phyloP scores from a whole-genome alignment of 2,113 vertebrate genomes.

The Pholis gunnellus region DNA sequence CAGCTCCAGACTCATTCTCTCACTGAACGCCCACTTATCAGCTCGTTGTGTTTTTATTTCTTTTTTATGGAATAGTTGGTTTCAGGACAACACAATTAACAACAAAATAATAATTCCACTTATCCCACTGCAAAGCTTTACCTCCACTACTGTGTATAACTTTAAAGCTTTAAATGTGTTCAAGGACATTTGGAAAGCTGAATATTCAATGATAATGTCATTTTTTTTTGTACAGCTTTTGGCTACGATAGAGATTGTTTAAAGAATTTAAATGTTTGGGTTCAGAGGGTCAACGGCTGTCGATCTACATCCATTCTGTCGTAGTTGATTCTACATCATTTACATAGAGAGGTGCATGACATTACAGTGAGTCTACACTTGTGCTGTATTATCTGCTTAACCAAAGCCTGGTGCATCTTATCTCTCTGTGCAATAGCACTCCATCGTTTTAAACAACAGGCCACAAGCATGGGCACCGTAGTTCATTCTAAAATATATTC shows the following conservation, averaged over 20 bases:
- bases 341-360: neutral
- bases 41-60: neutral
- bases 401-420: neutral
- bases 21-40: neutral
- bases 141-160: neutral
- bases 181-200: too few species aligned
- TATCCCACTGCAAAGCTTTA: neutral
- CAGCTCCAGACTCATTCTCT: slow-evolving; percentile 1
- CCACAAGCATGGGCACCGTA: neutral
- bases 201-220: too few species aligned
- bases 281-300: neutral
- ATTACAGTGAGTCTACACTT: neutral
- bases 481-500: neutral
- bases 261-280: too few species aligned
- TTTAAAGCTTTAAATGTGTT: neutral
- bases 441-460: neutral
- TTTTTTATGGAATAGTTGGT: neutral
- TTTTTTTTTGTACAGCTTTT: too few species aligned
- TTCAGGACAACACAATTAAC: slow-evolving; percentile 2
- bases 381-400: neutral
- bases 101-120: neutral
- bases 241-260: too few species aligned
- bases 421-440: neutral
- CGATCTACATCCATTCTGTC: neutral
- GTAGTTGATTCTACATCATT: neutral